phyloP scores from a whole-genome alignment of 1,140 invertebrate species.

The Stenopsyche tienmushanensis region DNA sequence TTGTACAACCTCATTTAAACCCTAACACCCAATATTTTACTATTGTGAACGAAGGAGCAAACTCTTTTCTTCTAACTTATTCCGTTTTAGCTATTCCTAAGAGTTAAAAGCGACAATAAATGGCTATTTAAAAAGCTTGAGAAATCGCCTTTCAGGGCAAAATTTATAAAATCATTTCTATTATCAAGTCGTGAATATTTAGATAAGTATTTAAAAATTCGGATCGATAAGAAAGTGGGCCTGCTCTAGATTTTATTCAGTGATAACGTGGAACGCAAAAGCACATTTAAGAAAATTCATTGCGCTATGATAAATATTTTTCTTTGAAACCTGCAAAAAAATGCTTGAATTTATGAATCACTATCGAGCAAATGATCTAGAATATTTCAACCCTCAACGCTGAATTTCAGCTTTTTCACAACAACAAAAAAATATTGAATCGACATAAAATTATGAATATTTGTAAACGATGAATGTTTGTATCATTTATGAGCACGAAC shows the following conservation, averaged over 20 bases:
- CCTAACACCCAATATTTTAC: too few species aligned
- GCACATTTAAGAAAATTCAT: constrained; percentile 7
- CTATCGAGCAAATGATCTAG: neutral
- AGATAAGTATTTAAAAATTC: neutral
- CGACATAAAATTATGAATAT: neutral
- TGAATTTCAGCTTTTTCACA: neutral
- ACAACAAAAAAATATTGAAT: neutral
- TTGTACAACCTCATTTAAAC: too few species aligned
- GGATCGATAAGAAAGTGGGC: constrained; percentile 11
- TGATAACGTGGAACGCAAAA: constrained; percentile 16
- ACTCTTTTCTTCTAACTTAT: neutral
- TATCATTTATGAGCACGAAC: neutral
- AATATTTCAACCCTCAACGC: neutral
- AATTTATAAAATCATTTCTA: too few species aligned
- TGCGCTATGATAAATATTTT: neutral
- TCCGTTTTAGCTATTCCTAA: neutral
- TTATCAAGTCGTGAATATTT: too few species aligned
- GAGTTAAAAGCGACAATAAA: neutral
- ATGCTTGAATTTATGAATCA: neutral
- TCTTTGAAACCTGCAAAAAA: neutral
- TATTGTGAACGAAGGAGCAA: neutral
- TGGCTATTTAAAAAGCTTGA: neutral
- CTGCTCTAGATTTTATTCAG: constrained; percentile 15
- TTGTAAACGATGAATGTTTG: neutral
- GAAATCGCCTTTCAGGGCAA: neutral